Conservation (phyloP, 2,797 vertebrate genomes). For the Hoplostethus atlanticus region DNA sequence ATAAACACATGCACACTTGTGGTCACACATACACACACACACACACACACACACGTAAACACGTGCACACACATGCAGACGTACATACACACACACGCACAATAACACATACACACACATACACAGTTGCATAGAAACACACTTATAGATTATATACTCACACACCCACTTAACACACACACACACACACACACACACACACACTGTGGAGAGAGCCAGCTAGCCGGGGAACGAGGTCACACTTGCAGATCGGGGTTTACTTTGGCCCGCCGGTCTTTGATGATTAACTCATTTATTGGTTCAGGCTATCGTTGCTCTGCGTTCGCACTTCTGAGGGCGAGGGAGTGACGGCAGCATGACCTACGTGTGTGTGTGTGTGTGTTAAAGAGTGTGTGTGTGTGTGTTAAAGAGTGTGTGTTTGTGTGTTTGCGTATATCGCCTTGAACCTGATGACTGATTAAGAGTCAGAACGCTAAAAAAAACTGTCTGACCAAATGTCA, state of each 20-base stretch:
- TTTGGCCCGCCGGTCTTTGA: conserved; percentile 58
- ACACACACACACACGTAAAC: conserved; percentile 2
- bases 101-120: neutral
- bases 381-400: neutral
- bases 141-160: neutral
- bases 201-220: neutral
- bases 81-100: neutral
- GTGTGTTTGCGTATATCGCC: conserved; percentile 27
- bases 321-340: conserved; percentile 38
- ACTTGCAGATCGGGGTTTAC: conserved; percentile 49
- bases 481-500: conserved; percentile 49
- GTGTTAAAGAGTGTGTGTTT: no score
- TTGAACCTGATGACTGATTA: conserved; percentile 68
- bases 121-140: neutral
- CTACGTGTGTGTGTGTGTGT: conserved; percentile 3
- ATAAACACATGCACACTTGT: neutral
- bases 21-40: neutral
- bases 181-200: no score
- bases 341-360: conserved; percentile 31
- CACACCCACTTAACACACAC: neutral
- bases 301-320: conserved; percentile 59
- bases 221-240: conserved; percentile 43
- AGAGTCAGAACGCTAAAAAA: conserved; percentile 49
- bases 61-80: neutral
- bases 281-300: conserved; percentile 72